These are phyloP conservation scores for Myotis pilosus DNA, from an alignment of 2,797 vertebrate genomes.

Conservation along the genomic window DNA sequence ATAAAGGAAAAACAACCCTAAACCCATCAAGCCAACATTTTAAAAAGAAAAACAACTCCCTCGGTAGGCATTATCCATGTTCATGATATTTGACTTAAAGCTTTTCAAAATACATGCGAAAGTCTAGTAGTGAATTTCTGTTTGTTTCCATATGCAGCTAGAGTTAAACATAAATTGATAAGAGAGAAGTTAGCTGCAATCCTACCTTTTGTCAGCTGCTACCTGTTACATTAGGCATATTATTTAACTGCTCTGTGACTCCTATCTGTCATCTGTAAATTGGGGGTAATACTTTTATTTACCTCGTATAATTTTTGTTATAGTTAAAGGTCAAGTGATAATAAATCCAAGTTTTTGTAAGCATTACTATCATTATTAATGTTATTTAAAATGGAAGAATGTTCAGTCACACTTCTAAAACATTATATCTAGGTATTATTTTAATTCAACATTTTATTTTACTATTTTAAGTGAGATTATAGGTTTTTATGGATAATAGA, in stretches of 20 bases:
- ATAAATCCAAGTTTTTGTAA: not conserved
- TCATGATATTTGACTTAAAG: not conserved
- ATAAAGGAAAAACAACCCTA: constrained; percentile 17
- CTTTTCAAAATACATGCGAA: not conserved
- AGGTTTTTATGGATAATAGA: not conserved
- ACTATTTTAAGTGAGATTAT: not conserved
- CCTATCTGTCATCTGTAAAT: not conserved
- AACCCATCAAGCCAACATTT: not conserved
- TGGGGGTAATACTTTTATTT: not conserved
- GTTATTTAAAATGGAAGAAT: not conserved
- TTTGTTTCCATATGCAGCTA: not conserved
- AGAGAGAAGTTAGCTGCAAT: not conserved
- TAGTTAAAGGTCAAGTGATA: not conserved
- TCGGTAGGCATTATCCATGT: not conserved
- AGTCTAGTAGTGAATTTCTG: not conserved
- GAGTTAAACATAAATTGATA: not conserved
- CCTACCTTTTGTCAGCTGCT: not conserved
- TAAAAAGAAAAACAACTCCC: not conserved
- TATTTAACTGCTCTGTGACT: not conserved
- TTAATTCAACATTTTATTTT: not conserved
- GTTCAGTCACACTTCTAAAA: not conserved
- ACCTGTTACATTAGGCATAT: too few relatives aligned
- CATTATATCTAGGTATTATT: not conserved
- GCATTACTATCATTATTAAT: not conserved
- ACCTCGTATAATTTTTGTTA: not conserved